A percentile compares a stretch with the other conserved stretches of the same genome.
Conservation (phyloP, 2,888 invertebrate genomes). For the Drosophila mercatorum region DNA sequence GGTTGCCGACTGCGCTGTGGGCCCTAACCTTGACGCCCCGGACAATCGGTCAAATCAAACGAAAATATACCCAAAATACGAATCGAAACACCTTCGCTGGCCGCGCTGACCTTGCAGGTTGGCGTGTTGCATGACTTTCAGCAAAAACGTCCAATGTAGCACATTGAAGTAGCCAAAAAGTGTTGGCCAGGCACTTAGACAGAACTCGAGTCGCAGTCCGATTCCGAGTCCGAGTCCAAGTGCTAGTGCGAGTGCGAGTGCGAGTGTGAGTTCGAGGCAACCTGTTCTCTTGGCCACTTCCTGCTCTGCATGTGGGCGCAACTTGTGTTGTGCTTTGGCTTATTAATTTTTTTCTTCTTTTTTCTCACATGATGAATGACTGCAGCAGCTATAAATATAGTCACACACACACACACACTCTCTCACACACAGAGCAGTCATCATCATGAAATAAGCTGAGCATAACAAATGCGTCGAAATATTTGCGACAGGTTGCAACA, state of each 20-base stretch:
- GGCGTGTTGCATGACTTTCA: conserved; percentile 34
- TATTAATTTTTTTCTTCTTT: conserved; percentile 24
- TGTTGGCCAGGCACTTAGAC: conserved; percentile 40
- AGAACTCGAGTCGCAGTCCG: conserved; percentile 4
- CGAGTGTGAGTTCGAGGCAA: conserved; percentile 12
- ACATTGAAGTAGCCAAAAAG: conserved; percentile 49
- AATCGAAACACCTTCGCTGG: conserved; percentile 26
- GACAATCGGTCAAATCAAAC: conserved; percentile 70
- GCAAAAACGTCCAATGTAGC: conserved; percentile 38
- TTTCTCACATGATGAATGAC: conserved; percentile 69
- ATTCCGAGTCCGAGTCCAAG: neutral
- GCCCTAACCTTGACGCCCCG: conserved; percentile 62
- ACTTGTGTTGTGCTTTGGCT: conserved; percentile 47
- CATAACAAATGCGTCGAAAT: conserved; percentile 78
- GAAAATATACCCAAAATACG: conserved; percentile 13
- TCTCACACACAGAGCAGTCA: conserved; percentile 27
- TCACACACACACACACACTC: conserved; percentile 23
- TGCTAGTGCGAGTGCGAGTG: too few relatives aligned
- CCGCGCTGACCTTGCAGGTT: conserved; percentile 45
- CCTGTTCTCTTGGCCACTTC: conserved; percentile 61
- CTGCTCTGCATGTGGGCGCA: conserved; percentile 70
- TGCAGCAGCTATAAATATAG: conserved; percentile 73
- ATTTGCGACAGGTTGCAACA: conserved; percentile 76
- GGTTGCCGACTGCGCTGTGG: conserved; percentile 23
- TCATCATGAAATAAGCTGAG: conserved; percentile 72